Evolutionary conservation across 1,140 invertebrate genomes (phyloP).

Genomic region (Panulirus ornatus): DNA sequence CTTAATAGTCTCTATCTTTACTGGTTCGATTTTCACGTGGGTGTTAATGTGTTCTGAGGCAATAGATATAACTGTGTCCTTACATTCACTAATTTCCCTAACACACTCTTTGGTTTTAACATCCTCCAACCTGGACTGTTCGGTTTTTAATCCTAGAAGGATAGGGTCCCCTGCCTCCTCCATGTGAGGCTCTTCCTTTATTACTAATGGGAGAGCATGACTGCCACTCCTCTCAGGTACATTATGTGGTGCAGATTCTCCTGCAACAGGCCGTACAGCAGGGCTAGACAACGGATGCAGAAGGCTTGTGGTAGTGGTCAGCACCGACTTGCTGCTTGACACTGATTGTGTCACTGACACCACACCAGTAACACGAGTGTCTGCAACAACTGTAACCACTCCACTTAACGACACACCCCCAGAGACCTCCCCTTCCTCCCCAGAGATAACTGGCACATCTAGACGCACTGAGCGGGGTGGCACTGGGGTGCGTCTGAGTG

Average conservation of each 20-base stretch:
- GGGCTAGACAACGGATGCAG: conserved; percentile 52
- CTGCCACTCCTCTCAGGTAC: conserved; percentile 70
- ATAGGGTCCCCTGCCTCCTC: conserved; percentile 58
- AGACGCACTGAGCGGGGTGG: conserved; percentile 33
- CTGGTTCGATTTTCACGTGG: conserved; percentile 34
- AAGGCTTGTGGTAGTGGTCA: conserved; percentile 69
- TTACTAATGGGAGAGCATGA: conserved; percentile 61
- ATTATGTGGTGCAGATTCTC: conserved; percentile 50
- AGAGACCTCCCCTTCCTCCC: conserved; percentile 30
- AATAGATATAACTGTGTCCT: conserved; percentile 32
- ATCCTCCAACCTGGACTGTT: conserved; percentile 48
- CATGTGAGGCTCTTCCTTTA: conserved; percentile 61
- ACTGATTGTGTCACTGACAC: conserved; percentile 71
- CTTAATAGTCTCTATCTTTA: conserved; percentile 52
- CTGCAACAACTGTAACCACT: conserved; percentile 71
- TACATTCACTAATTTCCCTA: conserved; percentile 53
- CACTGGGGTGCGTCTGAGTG: conserved; percentile 41
- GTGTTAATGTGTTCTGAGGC: conserved; percentile 32
- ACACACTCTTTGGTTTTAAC: conserved; percentile 62
- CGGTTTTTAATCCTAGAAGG: conserved; percentile 55
- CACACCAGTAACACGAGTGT: conserved; percentile 70
- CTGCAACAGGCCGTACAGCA: conserved; percentile 23
- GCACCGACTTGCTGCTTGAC: conserved; percentile 68
- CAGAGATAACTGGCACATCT: conserved; percentile 36
- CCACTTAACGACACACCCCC: conserved; percentile 37